Conservation (phyloP, 2,888 invertebrate species). For the Sinotaia quadrata region DNA sequence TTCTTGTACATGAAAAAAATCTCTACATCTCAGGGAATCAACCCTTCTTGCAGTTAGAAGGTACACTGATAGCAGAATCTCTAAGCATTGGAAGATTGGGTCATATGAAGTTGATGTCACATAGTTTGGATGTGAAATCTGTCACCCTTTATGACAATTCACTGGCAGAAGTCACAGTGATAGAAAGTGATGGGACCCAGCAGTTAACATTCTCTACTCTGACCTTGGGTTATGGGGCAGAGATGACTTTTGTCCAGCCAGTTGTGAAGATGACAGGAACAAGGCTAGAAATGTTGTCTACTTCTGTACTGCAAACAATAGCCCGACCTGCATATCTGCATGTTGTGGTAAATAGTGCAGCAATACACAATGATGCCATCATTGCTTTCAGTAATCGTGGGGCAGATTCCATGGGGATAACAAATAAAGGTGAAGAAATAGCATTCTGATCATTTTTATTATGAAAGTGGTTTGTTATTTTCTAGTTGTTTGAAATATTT, state of each 20-base stretch:
- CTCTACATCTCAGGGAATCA: slow-evolving; percentile 39
- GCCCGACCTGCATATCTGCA: slow-evolving; percentile 22
- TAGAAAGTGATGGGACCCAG: slow-evolving; percentile 4
- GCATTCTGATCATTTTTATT: too few species aligned
- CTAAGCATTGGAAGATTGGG: slow-evolving; percentile 42
- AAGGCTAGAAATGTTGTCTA: slow-evolving; percentile 35
- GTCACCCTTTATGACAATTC: slow-evolving; percentile 40
- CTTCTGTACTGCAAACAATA: slow-evolving; percentile 21
- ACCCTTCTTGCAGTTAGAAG: slow-evolving; percentile 40
- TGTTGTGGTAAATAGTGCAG: slow-evolving; percentile 26
- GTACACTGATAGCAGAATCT: slow-evolving; percentile 32
- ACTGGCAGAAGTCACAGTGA: slow-evolving; percentile 10
- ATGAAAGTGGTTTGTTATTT: too few species aligned
- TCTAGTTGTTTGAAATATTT: too few species aligned
- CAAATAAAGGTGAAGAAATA: too few species aligned
- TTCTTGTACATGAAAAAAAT: slow-evolving; percentile 32
- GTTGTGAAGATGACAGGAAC: slow-evolving; percentile 23
- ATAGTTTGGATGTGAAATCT: slow-evolving; percentile 31
- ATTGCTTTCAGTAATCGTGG: too few species aligned
- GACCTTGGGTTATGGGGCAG: slow-evolving; percentile 29
- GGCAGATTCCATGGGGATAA: too few species aligned
- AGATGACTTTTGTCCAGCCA: slow-evolving; percentile 24
- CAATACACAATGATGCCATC: slow-evolving; percentile 33
- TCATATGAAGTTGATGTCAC: slow-evolving; percentile 31
- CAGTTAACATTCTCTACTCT: slow-evolving; percentile 17